These are phyloP conservation scores for Dicycla oo DNA, from an alignment of 2,888 invertebrate genomes.

Conservation along the genomic window DNA sequence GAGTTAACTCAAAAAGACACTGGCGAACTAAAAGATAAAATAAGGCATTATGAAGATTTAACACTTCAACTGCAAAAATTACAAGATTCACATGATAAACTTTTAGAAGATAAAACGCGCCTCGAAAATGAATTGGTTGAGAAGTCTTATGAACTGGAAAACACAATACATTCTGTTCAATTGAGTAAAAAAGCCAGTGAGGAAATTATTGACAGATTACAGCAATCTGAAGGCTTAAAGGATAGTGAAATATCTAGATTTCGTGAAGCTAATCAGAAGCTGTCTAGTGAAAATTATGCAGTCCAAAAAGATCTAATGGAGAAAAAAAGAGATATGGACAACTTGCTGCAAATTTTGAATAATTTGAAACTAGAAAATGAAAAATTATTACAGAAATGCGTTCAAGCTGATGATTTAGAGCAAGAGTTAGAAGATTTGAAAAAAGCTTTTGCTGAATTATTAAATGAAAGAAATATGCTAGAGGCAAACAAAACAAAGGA, in stretches of 20 bases:
- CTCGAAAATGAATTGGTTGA: constrained; percentile 73
- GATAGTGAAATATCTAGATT: constrained; percentile 69
- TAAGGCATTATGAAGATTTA: constrained; percentile 70
- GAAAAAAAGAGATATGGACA: constrained; percentile 68
- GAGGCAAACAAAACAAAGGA: constrained; percentile 71
- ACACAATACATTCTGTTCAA: constrained; percentile 68
- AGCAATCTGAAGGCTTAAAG: constrained; percentile 70
- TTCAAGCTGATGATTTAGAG: constrained; percentile 64
- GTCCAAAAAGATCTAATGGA: constrained; percentile 69
- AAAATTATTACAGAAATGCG: constrained; percentile 62
- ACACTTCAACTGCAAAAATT: constrained; percentile 68
- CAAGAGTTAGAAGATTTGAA: constrained; percentile 68
- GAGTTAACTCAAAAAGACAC: constrained; percentile 77
- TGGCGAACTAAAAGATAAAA: constrained; percentile 71
- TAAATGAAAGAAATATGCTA: constrained; percentile 70
- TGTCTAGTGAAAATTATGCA: constrained; percentile 70
- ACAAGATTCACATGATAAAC: constrained; percentile 69
- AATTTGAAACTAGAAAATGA: constrained; percentile 66
- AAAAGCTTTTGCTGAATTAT: constrained; percentile 64
- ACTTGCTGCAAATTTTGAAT: constrained; percentile 56
- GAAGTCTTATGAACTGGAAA: constrained; percentile 71
- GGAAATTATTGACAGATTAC: constrained; percentile 68
- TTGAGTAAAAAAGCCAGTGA: constrained; percentile 74
- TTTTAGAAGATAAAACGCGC: constrained; percentile 70
- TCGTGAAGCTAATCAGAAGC: constrained; percentile 65